Conservation (phyloP, 2,113 vertebrate species). For the Helogale parvula region DNA sequence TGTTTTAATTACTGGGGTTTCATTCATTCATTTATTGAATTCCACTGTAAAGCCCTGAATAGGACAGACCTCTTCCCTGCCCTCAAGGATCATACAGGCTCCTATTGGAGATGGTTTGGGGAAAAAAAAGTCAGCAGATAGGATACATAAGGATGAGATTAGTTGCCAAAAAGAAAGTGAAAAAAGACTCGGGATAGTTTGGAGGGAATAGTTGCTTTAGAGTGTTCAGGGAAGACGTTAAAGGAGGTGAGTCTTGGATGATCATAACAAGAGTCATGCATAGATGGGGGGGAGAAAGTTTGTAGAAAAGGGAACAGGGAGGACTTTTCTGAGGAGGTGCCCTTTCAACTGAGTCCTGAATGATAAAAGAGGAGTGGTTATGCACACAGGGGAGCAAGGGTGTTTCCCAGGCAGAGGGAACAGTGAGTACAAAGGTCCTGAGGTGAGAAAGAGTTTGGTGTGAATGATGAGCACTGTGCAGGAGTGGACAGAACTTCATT, state of each 20-base stretch:
- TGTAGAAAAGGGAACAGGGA: slow-evolving; percentile 37
- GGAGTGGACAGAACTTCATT: slow-evolving; percentile 36
- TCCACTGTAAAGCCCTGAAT: slow-evolving; percentile 49
- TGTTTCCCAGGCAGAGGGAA: slow-evolving; percentile 31
- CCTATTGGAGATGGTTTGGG: slow-evolving; percentile 30
- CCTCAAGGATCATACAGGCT: slow-evolving; percentile 56
- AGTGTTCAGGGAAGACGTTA: slow-evolving; percentile 22
- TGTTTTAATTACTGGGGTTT: slow-evolving; percentile 56
- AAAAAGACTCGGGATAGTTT: background rate
- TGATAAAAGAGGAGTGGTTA: slow-evolving; percentile 11
- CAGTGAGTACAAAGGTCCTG: slow-evolving; percentile 33
- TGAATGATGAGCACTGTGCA: slow-evolving; percentile 41
- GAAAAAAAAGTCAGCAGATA: slow-evolving; percentile 30
- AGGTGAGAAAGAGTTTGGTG: slow-evolving; percentile 17
- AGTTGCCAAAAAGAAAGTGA: slow-evolving; percentile 42
- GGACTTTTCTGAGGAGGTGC: background rate
- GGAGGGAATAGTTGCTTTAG: slow-evolving; percentile 28
- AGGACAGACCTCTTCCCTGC: slow-evolving; percentile 65
- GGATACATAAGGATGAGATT: slow-evolving; percentile 37
- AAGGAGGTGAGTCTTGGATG: slow-evolving; percentile 15
- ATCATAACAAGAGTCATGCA: background rate
- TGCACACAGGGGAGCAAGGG: background rate
- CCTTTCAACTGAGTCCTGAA: slow-evolving; percentile 27
- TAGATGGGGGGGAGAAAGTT: background rate
- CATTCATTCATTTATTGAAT: slow-evolving; percentile 58